Evolutionary conservation across 2,888 invertebrate species (phyloP), one percentile per base, ranked within the genome.

Genomic region (Drosophila testacea): DNA sequence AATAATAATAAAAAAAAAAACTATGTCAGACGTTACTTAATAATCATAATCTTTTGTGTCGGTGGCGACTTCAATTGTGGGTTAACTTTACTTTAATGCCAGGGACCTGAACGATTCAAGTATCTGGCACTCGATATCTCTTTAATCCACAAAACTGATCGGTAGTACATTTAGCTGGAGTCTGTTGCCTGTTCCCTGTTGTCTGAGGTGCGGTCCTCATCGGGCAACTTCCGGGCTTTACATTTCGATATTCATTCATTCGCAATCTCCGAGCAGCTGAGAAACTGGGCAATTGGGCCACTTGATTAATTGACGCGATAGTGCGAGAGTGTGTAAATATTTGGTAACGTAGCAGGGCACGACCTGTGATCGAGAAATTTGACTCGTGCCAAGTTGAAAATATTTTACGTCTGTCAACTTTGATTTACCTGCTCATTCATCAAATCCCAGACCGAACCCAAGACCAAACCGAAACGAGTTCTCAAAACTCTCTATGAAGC

Each of bases 141-240:
- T 63, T 63, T 83, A 85, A 83, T 78, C 76, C 79, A 69, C 52
- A 42, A 55, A 66, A 63, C 67, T 69, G 77, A 79, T 81, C 75
- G 59, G 44, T 39, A 44, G 67, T 30, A 48, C 69, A 68, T 50
- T 63, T 64, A 47, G 48, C 46, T 57, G 30, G 39, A 6, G 28
- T 28, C 27, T 44, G 16, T 41, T 13, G 57, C 10, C 44, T 27
- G 62, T 38, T 38, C 7, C 11, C 52, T 11, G 7, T 30, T 22
- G 39, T 65, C 73, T 66, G 77, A 83, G 90, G 84, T 89, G 85
- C 73, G 88, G 83, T 76, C 56, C 50, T 34, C 76, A 77, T 65
- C 79, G 68, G 76, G 60, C 77, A 87, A 91, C 90, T 91, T 91
- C 91, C 91, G 91, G 89, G 84, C 90, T 89, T 88, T 83, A 68